These are phyloP conservation scores for Peromyscus polionotus DNA, from an alignment of 2,113 vertebrate species.

Conservation along the genomic window DNA sequence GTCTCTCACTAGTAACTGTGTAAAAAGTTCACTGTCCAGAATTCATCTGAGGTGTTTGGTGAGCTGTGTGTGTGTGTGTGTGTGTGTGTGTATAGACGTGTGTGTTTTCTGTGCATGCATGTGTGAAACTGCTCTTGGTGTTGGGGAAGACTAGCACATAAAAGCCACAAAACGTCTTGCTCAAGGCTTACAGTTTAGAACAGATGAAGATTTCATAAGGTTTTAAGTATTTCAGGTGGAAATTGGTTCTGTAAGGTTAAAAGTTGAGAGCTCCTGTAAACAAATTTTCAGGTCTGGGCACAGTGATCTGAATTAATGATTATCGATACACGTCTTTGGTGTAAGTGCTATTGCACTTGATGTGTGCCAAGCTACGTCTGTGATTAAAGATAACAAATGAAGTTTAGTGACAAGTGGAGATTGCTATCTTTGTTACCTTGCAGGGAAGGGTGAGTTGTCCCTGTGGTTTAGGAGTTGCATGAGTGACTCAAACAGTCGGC, in stretches of 20 bases:
- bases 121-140: conserved; percentile 16
- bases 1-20: not conserved
- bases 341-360: not conserved
- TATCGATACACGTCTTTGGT: not conserved
- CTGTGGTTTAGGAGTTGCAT: not conserved
- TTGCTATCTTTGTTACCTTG: not conserved
- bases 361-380: not conserved
- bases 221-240: conserved; percentile 56
- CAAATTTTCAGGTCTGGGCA: not conserved
- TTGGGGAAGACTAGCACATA: not conserved
- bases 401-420: conserved; percentile 32
- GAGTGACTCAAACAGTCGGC: not conserved
- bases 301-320: not conserved
- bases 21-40: conserved; percentile 28
- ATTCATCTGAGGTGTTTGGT: conserved; percentile 12
- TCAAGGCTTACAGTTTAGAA: conserved; percentile 31
- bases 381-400: not conserved
- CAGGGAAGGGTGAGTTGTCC: not conserved
- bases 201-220: not conserved
- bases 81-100: not conserved
- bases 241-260: conserved; percentile 22
- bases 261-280: conserved; percentile 26
- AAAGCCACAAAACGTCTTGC: conserved; percentile 9
- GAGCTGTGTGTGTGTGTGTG: not conserved
- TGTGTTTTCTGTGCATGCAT: not conserved